These are phyloP conservation scores for Micromesistius poutassou DNA, from an alignment of 2,797 vertebrate species.

Conservation along the genomic window DNA sequence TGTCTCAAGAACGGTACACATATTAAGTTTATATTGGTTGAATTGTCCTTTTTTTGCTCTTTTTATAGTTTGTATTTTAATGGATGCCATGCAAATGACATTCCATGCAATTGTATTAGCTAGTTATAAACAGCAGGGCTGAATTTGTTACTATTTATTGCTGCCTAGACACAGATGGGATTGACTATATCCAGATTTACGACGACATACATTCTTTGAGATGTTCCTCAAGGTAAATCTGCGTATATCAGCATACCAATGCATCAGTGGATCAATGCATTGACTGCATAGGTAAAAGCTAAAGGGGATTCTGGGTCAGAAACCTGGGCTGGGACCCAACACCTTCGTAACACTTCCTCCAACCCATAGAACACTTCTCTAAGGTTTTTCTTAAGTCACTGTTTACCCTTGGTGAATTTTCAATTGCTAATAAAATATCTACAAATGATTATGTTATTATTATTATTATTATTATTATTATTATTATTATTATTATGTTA, in stretches of 20 bases:
- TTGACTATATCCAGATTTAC: not conserved
- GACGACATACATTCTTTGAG: not conserved
- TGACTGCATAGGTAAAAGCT: not conserved
- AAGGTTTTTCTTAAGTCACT: too few relatives aligned
- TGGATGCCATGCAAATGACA: not conserved
- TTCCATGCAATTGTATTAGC: not conserved
- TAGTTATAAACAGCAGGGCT: not conserved
- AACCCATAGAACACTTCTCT: not conserved
- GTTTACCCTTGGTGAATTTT: too few relatives aligned
- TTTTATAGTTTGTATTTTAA: not conserved
- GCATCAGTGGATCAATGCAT: not conserved
- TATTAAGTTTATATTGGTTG: not conserved
- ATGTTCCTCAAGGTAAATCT: not conserved
- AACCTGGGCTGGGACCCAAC: not conserved
- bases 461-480: too few relatives aligned
- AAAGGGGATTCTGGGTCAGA: not conserved
- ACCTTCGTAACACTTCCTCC: not conserved
- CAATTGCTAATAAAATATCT: too few relatives aligned
- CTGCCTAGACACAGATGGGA: constrained; percentile 1
- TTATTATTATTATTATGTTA: too few relatives aligned
- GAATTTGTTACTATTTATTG: not conserved
- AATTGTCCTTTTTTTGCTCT: not conserved
- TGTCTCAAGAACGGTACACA: not conserved
- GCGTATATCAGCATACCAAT: not conserved
- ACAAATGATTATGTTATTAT: too few relatives aligned